phyloP scores from a whole-genome alignment of 2,797 vertebrate genomes.

The Onychomys leucogaster region DNA sequence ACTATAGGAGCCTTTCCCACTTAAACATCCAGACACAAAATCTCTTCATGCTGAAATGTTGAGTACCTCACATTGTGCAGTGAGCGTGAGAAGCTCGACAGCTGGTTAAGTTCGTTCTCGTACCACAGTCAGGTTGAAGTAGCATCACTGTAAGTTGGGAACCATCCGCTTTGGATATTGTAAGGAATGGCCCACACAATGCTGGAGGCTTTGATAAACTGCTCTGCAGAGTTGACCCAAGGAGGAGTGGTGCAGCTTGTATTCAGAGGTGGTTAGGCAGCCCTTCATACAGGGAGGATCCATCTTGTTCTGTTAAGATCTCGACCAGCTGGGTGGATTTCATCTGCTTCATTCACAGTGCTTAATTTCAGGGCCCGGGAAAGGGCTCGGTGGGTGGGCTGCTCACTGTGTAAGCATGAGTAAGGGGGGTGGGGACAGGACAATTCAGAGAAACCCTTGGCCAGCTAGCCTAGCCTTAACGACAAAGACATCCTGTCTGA shows the following conservation, averaged over 20 bases:
- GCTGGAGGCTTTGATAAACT: neutral
- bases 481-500: neutral
- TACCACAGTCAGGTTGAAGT: neutral
- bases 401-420: too few species aligned
- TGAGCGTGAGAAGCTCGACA: neutral
- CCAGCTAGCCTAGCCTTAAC: neutral
- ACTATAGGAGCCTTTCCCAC: neutral
- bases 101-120: neutral
- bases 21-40: neutral
- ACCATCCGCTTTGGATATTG: neutral
- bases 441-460: neutral
- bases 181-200: too few species aligned
- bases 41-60: neutral
- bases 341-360: neutral
- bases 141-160: neutral
- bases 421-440: neutral
- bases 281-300: neutral
- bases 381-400: too few species aligned
- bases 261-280: neutral
- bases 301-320: neutral
- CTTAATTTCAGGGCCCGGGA: neutral
- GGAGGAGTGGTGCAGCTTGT: neutral
- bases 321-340: neutral
- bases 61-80: neutral
- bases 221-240: neutral